phyloP scores from a whole-genome alignment of 2,113 vertebrate species.

The Toxotes chatareus region DNA sequence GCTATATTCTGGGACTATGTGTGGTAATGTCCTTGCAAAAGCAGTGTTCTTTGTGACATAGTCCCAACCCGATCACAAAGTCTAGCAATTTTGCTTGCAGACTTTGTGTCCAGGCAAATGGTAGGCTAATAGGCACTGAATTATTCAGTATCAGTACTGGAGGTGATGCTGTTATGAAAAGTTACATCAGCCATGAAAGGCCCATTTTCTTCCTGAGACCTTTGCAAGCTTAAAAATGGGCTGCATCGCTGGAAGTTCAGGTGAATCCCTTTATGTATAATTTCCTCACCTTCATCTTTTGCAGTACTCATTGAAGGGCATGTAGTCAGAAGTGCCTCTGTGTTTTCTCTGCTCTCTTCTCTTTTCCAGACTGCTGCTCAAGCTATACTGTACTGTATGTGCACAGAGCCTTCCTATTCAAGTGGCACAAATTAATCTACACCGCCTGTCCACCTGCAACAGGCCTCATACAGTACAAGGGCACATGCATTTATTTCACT shows the following conservation, averaged over 20 bases:
- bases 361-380: conserved; percentile 74
- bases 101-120: conserved; percentile 69
- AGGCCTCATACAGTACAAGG: conserved; percentile 58
- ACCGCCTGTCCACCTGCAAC: conserved; percentile 74
- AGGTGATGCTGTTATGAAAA: conserved; percentile 70
- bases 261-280: conserved; percentile 57
- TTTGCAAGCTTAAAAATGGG: conserved; percentile 59
- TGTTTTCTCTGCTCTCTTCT: conserved; percentile 31
- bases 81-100: conserved; percentile 64
- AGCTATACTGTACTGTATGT: conserved; percentile 63
- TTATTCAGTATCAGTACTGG: conserved; percentile 67
- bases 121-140: conserved; percentile 69
- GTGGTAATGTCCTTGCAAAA: conserved; percentile 2
- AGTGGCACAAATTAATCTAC: conserved; percentile 86
- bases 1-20: neutral
- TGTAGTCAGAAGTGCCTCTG: conserved; percentile 77
- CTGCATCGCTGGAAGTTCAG: conserved; percentile 45
- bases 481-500: conserved; percentile 66
- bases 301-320: conserved; percentile 82
- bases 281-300: conserved; percentile 87
- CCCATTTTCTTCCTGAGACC: conserved; percentile 58
- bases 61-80: conserved; percentile 40
- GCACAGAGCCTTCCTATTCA: conserved; percentile 79
- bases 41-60: conserved; percentile 25
- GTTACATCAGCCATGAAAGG: conserved; percentile 50